Evolutionary conservation across 2,797 vertebrate genomes (phyloP).

Genomic region (Corythornis leucogaster): DNA sequence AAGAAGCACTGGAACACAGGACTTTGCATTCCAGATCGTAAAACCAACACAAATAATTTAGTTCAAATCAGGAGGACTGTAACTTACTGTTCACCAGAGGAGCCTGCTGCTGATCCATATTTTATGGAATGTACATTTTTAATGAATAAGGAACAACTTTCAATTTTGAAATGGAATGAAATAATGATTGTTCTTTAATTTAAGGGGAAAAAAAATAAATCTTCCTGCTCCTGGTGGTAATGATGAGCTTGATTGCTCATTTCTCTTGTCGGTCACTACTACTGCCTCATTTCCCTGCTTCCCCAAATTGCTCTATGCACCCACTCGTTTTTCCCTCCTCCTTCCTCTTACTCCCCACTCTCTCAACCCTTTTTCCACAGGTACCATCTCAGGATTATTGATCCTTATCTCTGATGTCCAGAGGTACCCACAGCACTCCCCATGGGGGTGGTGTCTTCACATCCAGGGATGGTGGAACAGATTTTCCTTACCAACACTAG

Average conservation of each 20-base stretch:
- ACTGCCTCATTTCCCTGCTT: background rate
- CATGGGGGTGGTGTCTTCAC: background rate
- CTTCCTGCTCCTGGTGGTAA: background rate
- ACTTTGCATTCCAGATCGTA: slow-evolving; percentile 66
- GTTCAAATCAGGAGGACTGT: slow-evolving; percentile 59
- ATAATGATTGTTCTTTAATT: slow-evolving; percentile 54
- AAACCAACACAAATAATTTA: slow-evolving; percentile 77
- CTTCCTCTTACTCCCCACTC: background rate
- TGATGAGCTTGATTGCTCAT: background rate
- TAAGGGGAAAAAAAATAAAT: background rate
- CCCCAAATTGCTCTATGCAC: background rate
- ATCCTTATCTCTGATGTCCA: background rate
- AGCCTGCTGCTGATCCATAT: slow-evolving; percentile 74
- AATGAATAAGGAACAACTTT: slow-evolving; percentile 68
- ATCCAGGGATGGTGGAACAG: background rate
- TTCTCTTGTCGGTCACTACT: background rate
- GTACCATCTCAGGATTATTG: background rate
- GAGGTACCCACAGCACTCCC: background rate
- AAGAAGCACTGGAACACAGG: slow-evolving; percentile 32
- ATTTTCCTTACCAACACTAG: background rate
- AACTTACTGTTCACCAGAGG: slow-evolving; percentile 68
- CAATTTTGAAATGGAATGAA: slow-evolving; percentile 67
- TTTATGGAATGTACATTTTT: slow-evolving; percentile 76
- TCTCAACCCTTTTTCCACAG: background rate
- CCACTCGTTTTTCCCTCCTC: background rate